Evolutionary conservation across 2,113 vertebrate genomes (phyloP), one percentile per base, ranked within the genome.

Genomic region (Zootoca vivipara): DNA sequence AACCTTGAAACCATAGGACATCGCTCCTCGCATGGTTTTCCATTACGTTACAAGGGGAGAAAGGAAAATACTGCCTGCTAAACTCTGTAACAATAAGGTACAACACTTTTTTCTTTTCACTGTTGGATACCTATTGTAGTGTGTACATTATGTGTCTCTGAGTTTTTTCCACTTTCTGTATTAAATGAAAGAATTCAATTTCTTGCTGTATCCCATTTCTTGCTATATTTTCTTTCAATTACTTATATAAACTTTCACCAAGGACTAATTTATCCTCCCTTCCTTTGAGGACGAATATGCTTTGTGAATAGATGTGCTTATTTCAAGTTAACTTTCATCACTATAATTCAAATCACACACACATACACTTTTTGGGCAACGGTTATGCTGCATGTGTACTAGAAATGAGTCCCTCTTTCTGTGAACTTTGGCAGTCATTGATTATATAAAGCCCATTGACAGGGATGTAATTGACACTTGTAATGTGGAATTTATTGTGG

Each of bases 71-170:
- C 38, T 80, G 72, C n/a, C 69, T 28, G 70, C 30, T n/a, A 78
- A 90, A 52, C 5, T 33, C 77, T 70, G 86, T 79, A 90, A 79
- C 90, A 91, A 33, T 42, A 92, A 65, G 28, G 9, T 40, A 79
- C 18, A 73, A 72, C 75, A 85, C 35, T 2, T 74, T 42, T 52
- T 65, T 89, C 87, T 72, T 72, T 81, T 86, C 65, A 90, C 33
- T 88, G 5, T n/a, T 93, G 93, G 83, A 88, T 87, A 77, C 30
- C 24, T 38, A 83, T 82, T 77, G 62, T 67, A 35, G 6, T 82
- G 58, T 77, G 15, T 67, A 20, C 58, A 82, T 77, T 67, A 35
- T 75, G 40, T 77, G 56, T 46, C 8, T 13, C 52, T 88, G n/a
- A 73, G 56, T n/a, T 52, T 42, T 33, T 6, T 7, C 2, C 3